Conservation (phyloP, 2,888 invertebrate species). For the Cylindroiulus punctatus region DNA sequence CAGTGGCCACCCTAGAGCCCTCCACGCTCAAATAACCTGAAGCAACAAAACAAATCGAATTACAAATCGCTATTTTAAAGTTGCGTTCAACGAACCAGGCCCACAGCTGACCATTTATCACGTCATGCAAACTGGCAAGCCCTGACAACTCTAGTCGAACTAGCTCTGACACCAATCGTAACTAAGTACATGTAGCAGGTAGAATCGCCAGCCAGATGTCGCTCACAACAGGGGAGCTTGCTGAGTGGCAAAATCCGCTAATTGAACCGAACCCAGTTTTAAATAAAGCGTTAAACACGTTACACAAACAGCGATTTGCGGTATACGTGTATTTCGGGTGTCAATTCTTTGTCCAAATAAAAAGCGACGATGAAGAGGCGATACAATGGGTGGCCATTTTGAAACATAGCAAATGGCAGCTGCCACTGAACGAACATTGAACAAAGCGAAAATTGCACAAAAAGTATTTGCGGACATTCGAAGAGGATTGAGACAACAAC, state of each 20-base stretch:
- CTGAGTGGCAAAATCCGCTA: background rate
- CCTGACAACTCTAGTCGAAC: too few relatives aligned
- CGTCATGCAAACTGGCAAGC: background rate
- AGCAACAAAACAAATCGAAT: background rate
- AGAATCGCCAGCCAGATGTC: background rate
- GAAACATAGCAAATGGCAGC: background rate
- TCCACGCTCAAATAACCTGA: background rate
- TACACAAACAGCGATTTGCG: background rate
- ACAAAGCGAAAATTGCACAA: too few relatives aligned
- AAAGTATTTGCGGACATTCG: too few relatives aligned
- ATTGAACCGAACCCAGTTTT: conserved; percentile 16
- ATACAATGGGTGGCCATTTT: background rate
- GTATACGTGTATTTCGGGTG: background rate
- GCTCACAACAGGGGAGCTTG: background rate
- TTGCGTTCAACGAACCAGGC: background rate
- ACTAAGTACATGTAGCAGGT: background rate
- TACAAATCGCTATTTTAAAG: conserved; percentile 11
- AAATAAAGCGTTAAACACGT: background rate
- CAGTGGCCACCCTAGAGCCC: background rate
- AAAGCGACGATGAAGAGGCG: background rate
- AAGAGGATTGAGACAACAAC: too few relatives aligned
- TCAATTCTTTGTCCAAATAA: conserved; percentile 19
- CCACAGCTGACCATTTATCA: background rate
- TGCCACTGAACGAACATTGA: background rate
- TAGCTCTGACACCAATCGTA: background rate